Base-by-base conservation (phyloP, 1,140 invertebrate genomes). In the Dreissena polymorpha region DNA sequence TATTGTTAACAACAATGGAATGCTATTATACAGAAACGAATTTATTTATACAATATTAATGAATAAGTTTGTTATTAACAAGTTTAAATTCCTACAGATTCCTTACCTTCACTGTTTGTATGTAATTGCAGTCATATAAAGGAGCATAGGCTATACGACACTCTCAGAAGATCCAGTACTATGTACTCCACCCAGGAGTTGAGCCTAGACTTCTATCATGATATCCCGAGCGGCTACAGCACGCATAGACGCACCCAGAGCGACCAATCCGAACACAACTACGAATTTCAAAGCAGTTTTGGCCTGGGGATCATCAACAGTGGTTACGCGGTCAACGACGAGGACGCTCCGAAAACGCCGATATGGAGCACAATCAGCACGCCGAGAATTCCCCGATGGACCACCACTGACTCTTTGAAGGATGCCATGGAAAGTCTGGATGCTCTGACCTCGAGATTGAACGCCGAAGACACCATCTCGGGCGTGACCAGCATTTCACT, bases 371-470 rank as follows among this genome's bases (percentile, higher is more conserved):
- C 70, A 5, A 67, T 57, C n/a, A 63, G 53, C n/a, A 82, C 79
- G 18, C 79, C 79, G 13, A 50, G 79, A 67, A 57, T 82, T n/a
- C 79, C 79, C 7, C 65, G 60, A 55, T 82, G 79, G 79, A 82
- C 69, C 10, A 82, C 79, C 23, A 73, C n/a, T 12, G 79, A 82
- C 50, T 82, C 79, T 8, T 21, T 82, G 23, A 73, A 82, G 68
- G 79, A 82, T 27, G 79, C 79, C 10, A 82, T 82, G 39, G 79
- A 49, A 39, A 82, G 79, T 53, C 63, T 82, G 50, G 79, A 82
- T 8, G 79, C 73, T 12, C 27, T 82, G 21, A 72, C 79, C 0
- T 23, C 27, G n/a, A 60, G 79, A 21, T 27, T 82, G 14, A 82
- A 82, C 57, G 50, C 70, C 10, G 79, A 82, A 27, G 79, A 82